Evolutionary conservation across 2,113 vertebrate species (phyloP), one percentile per base, ranked within the genome.

Genomic region (Halcyon malimbica): DNA sequence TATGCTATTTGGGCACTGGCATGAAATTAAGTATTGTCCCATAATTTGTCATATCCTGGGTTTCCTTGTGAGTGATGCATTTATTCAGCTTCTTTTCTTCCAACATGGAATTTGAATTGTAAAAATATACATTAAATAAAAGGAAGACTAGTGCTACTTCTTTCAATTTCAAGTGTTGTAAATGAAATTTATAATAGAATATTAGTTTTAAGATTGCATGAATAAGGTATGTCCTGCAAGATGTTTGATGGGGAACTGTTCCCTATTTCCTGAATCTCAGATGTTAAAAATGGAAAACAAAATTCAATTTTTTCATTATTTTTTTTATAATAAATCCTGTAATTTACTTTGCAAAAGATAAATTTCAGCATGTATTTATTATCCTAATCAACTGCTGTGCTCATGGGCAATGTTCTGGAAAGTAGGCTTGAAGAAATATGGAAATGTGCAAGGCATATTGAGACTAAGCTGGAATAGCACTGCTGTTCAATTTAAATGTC

Each of bases 1-100:
- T 96, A 96, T 64, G 90, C 76, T 75, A 19, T 92, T 93, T 96
- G 93, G 85, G 76, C 88, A 75, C 79, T 95, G 92, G 85, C 90
- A 90, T 95, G 71, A 80, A 90, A 83, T 96, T 92, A 93, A 94
- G 93, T 86, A 95, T 96, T 96, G 96, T 96, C 92, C 83, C 35
- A 23, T 96, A 96, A 95, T 97, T 96, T 96, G 92, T 96, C 68
- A 90, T 92, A 96, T 94, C 90, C 92, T 93, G 94, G 46, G 25
- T 90, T 97, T 96, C 76, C n/a, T 62, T 94, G 37, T 29, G 76
- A 96, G 67, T 70, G 63, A 73, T 85, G 10, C 33, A 21, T 69
- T 73, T 96, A 46, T 90, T 90, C 7, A 41, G 17, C 8, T 65
- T 62, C 83, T 63, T 53, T 53, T 65, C 11, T 88, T 94, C 68